A percentile compares a stretch with the other conserved stretches of the same genome.
phyloP scores from a whole-genome alignment of 2,888 invertebrate genomes.

The Aphidius colemani region DNA sequence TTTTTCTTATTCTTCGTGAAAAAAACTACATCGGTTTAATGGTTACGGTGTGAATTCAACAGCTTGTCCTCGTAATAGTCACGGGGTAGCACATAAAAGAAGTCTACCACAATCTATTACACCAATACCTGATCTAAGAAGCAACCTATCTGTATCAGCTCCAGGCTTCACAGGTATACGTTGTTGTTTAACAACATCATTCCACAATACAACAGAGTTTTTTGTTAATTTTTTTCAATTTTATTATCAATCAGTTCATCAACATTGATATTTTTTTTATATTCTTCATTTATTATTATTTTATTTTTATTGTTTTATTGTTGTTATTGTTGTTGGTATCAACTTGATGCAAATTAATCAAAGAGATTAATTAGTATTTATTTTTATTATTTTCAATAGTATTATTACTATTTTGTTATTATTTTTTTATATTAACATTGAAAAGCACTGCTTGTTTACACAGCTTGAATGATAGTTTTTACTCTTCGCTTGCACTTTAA shows the following conservation, averaged over 20 bases:
- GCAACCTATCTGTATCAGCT: slow-evolving; percentile 64
- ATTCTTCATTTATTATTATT: slow-evolving; percentile 40
- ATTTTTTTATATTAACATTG: neutral
- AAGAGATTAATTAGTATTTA: too few relatives aligned
- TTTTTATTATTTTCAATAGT: too few relatives aligned
- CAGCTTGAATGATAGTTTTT: slow-evolving; percentile 32
- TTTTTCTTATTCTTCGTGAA: too few relatives aligned
- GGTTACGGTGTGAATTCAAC: slow-evolving; percentile 49
- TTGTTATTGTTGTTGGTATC: too few relatives aligned
- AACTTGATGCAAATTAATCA: too few relatives aligned
- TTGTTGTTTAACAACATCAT: too few relatives aligned
- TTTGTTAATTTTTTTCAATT: too few relatives aligned
- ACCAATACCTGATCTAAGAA: slow-evolving; percentile 87
- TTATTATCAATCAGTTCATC: too few relatives aligned
- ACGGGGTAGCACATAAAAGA: slow-evolving; percentile 84
- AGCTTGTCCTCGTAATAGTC: slow-evolving; percentile 76
- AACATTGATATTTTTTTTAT: neutral
- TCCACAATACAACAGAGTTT: slow-evolving; percentile 8
- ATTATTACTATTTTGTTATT: too few relatives aligned
- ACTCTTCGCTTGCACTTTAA: slow-evolving; percentile 24
- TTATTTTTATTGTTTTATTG: slow-evolving; percentile 38
- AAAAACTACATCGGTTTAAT: too few relatives aligned
- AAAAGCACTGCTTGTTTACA: slow-evolving; percentile 17
- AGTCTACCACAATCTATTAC: slow-evolving; percentile 83
- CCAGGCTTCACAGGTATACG: slow-evolving; percentile 63